Base-by-base conservation (phyloP, 2,888 invertebrate species). In the Balanococcus diminutus region DNA sequence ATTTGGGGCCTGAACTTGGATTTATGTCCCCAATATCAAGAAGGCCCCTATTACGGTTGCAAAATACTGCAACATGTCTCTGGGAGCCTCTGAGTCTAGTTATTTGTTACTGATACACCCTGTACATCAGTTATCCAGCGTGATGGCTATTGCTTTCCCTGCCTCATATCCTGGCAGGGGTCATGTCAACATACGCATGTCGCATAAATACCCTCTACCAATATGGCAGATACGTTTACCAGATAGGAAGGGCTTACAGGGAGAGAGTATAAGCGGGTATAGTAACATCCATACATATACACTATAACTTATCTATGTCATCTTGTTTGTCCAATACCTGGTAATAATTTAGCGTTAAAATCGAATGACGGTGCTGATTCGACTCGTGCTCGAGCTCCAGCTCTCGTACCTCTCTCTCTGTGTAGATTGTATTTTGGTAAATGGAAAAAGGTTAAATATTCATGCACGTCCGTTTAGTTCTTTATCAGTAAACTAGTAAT, bases 401-500 rank as follows among this genome's bases (percentile, higher is more conserved):
- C 11, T 1, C n/a, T n/a, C 0, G 46, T 46, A 46, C 46, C 16
- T 46, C 8, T 39, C 9, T 11, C 39, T 11, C 9, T 11, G 9
- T 11, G 2, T 28, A 67, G 28, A 67, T 67, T 67, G 42, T 42
- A 46, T 46, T 46, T 46, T n/a, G n/a, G 72, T 32, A 32, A 72
- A 72, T 72, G 72, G 31, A 72, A 72, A 72, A 31, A 31, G 16
- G 72, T 72, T 31, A 72, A 72, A 72, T 72, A 72, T 72, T 72
- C 72, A 72, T 72, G 32, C 72, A 25, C 72, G 72, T 32, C 72
- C 72, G 72, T 72, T 72, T 46, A 72, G 72, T 72, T 72, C 72
- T 72, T 72, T 72, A 72, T 72, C 72, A 32, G 72, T 72, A 72
- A 72, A 72, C 72, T 72, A 72, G 72, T 32, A 72, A 72, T 72